Evolutionary conservation across 2,888 invertebrate genomes (phyloP), one percentile per base, ranked within the genome.

Genomic region (Tholera decimalis): DNA sequence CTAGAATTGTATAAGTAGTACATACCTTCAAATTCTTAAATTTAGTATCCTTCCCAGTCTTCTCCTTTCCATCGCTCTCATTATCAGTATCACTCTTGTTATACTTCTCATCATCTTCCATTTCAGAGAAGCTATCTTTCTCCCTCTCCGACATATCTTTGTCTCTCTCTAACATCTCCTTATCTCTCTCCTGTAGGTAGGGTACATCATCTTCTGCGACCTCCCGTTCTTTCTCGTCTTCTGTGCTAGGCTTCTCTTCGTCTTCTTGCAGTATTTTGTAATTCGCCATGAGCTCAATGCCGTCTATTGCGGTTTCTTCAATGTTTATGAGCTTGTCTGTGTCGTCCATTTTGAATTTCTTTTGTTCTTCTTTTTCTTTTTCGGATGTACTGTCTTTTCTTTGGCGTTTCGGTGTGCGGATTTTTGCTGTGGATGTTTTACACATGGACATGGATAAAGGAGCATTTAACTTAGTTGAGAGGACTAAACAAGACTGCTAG

Each of bases 371-470:
- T 76, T 93, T 88, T 84, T 96, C 88, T 68, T 96, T 96, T 47
- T 97, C 95, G 69, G 93, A 89, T 0, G 94, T 89, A 90, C 97
- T 96, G 89, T 97, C 96, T 86, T 97, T 96, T 57, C 97, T 89
- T 80, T 96, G 90, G 49, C 97, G 93, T 84, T 94, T 93, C 4
- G 94, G 89, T 37, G 92, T 93, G 51, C 96, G 89, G 57, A 93
- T 91, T 89, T 95, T 92, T 0, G 89, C 92, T 92, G 80, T 78
- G 85, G 58, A 68, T 20, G 84, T 76, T 35, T 9, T 43, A 33
- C 9, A 7, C 18, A 8, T 39, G 18, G n/a, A n/a, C n/a, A n/a
- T n/a, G n/a, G n/a, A n/a, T n/a, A n/a, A n/a, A n/a, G n/a, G n/a
- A n/a, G n/a, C n/a, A n/a, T n/a, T n/a, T n/a, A n/a, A n/a, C n/a